Evolutionary conservation across 2,888 invertebrate species (phyloP).

Genomic region (Axea sp.): DNA sequence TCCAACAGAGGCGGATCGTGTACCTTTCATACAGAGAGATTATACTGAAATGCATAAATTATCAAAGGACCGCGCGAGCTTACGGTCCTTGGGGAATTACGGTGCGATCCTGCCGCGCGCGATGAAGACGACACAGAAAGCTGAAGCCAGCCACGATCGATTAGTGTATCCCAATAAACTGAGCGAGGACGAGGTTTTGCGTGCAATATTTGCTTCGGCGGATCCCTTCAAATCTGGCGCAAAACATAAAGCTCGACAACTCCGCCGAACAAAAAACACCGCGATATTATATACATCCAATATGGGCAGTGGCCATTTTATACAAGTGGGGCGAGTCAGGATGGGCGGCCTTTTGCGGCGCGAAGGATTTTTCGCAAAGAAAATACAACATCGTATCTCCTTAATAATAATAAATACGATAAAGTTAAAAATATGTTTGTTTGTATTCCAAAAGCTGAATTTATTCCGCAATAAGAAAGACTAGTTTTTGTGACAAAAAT

Average conservation of each 20-base stretch:
- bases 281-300: too few species aligned
- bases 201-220: constrained; percentile 42
- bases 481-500: too few species aligned
- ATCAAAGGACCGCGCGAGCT: constrained; percentile 68
- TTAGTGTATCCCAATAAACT: constrained; percentile 58
- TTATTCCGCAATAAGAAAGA: too few species aligned
- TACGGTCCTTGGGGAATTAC: constrained; percentile 62
- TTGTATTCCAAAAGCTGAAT: too few species aligned
- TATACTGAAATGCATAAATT: constrained; percentile 74
- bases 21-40: constrained; percentile 69
- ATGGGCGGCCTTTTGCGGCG: too few species aligned
- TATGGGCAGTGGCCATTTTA: too few species aligned
- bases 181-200: constrained; percentile 43
- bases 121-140: constrained; percentile 52
- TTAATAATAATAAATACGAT: too few species aligned
- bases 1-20: constrained; percentile 60
- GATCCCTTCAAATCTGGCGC: constrained; percentile 21
- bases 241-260: constrained; percentile 20
- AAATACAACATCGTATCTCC: too few species aligned
- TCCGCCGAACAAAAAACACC: not conserved
- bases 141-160: constrained; percentile 46
- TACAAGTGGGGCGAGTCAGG: too few species aligned
- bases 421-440: too few species aligned
- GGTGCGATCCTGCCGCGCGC: constrained; percentile 55
- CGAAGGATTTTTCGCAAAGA: too few species aligned